These are phyloP conservation scores for Pollenia griseotomentosa DNA, from an alignment of 2,888 invertebrate genomes.

Conservation along the genomic window DNA sequence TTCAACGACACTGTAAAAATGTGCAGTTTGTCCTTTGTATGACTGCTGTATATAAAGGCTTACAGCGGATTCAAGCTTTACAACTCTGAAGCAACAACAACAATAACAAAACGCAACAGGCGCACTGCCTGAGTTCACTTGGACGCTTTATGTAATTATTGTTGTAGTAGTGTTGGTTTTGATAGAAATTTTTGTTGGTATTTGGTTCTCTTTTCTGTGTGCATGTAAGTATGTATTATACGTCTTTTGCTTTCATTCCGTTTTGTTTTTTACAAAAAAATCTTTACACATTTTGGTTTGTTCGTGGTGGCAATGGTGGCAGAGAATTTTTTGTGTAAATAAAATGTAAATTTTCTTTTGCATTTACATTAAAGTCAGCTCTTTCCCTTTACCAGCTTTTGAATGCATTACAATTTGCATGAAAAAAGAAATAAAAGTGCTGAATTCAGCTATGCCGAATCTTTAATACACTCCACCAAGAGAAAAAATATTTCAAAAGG, in stretches of 20 bases:
- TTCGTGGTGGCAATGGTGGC: constrained; percentile 16
- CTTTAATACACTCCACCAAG: too few relatives aligned
- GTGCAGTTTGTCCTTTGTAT: constrained; percentile 5
- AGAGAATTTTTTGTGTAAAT: constrained; percentile 17
- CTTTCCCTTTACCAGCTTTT: neutral
- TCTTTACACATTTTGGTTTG: constrained; percentile 32
- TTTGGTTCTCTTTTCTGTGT: neutral
- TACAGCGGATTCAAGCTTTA: constrained; percentile 27
- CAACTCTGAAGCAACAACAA: constrained; percentile 4
- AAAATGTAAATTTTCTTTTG: constrained; percentile 23
- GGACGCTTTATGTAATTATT: constrained; percentile 55
- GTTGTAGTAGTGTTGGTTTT: constrained; percentile 53
- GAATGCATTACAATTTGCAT: neutral
- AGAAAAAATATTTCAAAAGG: too few relatives aligned
- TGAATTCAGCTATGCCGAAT: too few relatives aligned
- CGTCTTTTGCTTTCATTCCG: neutral
- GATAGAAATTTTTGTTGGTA: constrained; percentile 17
- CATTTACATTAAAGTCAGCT: neutral
- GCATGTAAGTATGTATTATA: neutral
- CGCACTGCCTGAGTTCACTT: constrained; percentile 52
- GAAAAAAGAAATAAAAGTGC: too few relatives aligned
- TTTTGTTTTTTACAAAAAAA: constrained; percentile 4
- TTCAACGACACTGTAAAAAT: constrained; percentile 23
- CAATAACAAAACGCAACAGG: constrained; percentile 54
- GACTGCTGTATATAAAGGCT: constrained; percentile 27